Base-by-base conservation (phyloP, 2,113 vertebrate genomes). In the Corvus cornix region DNA sequence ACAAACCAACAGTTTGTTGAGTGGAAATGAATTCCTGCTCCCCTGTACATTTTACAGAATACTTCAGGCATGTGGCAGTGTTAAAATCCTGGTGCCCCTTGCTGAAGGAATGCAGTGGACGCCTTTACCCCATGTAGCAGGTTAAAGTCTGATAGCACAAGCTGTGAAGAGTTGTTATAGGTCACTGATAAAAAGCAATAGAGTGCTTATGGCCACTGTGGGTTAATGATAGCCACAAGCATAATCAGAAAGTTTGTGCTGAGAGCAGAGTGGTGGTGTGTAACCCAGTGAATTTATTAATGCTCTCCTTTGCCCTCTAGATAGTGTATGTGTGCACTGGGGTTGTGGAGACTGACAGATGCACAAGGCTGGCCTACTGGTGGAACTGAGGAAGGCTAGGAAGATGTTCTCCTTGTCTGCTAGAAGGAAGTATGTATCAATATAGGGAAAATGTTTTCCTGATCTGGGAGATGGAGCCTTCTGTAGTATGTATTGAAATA, bases 141-240 rank as follows among this genome's bases (percentile, higher is more conserved):
- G 78, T 73, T 95, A 80, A 96, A 93, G 87, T 86, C 79, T 83
- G 53, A 51, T 1, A 85, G 51, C 39, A 52, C 35, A 70, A 77
- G 33, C 64, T 94, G 80, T 87, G 84, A 94, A 76, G 60, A 49
- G 43, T 53, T 87, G 62, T 84, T 93, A 80, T 1, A 85, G 59
- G 78, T 95, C 85, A 93, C 82, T 86, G 59, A 74, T 88, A 93
- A 96, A 95, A 86, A 80, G 68, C 64, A 87, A 10, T 17, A 35
- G 59, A 83, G 27, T 52, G 56, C 63, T 90, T 73, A 35, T 41
- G 46, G 30, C 55, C 51, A 16, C 39, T 2, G 0, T 37, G 44
- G 17, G 81, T 97, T 94, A 95, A 84, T 81, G 83, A 93, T 58
- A 90, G 64, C 48, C 79, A 49, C 52, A 68, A 88, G 35, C 62